Evolutionary conservation across 2,888 invertebrate species (phyloP).

Genomic region (Stenurella melanura): DNA sequence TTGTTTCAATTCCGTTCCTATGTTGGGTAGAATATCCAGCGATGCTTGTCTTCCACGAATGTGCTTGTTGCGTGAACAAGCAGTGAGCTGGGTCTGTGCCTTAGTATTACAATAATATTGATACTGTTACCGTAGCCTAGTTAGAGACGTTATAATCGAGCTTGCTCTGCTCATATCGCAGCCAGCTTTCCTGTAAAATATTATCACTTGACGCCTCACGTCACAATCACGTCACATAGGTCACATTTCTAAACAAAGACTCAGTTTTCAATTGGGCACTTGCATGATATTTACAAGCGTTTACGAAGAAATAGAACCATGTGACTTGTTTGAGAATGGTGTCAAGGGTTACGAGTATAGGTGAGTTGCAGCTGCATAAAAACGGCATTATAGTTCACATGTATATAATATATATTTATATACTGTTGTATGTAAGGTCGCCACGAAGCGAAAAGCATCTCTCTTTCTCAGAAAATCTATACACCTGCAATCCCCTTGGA

Average conservation of each 20-base stretch:
- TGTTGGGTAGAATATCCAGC: slow-evolving; percentile 73
- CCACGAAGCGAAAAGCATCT: slow-evolving; percentile 45
- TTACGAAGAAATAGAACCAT: not conserved
- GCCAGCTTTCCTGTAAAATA: slow-evolving; percentile 37
- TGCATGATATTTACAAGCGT: no score
- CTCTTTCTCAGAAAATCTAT: slow-evolving; percentile 38
- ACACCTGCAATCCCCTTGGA: not conserved
- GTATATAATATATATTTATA: slow-evolving; percentile 66
- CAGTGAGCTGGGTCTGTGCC: slow-evolving; percentile 74
- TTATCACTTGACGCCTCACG: slow-evolving; percentile 12
- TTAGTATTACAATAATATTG: slow-evolving; percentile 75
- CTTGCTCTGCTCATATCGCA: slow-evolving; percentile 72
- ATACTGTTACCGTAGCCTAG: slow-evolving; percentile 71
- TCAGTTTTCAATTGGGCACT: no score
- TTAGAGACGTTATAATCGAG: slow-evolving; percentile 70
- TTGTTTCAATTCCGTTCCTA: slow-evolving; percentile 72
- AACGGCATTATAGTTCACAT: slow-evolving; percentile 62
- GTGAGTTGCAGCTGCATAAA: slow-evolving; percentile 63
- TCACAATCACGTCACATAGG: slow-evolving; percentile 31
- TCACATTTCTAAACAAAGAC: not conserved
- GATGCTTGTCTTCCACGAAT: slow-evolving; percentile 73
- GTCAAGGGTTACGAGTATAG: slow-evolving; percentile 55
- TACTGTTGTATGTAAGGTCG: slow-evolving; percentile 61
- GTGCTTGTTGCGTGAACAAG: slow-evolving; percentile 71
- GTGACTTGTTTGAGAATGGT: slow-evolving; percentile 46